These are phyloP conservation scores for Odocoileus hemionus DNA, from an alignment of 2,113 vertebrate genomes.

Conservation along the genomic window DNA sequence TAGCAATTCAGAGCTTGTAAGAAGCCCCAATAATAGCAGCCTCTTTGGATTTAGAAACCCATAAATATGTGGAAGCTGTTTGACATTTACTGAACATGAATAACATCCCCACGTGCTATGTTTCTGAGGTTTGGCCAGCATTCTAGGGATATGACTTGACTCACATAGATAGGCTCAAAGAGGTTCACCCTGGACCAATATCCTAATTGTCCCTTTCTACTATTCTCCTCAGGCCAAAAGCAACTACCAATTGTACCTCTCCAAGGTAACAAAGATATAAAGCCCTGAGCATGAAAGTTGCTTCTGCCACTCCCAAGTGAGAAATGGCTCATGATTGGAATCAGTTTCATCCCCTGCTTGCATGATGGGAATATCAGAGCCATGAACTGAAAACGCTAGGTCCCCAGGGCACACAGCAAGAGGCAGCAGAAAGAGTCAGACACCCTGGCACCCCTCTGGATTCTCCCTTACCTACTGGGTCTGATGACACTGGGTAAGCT, in stretches of 20 bases:
- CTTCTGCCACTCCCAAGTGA: not conserved
- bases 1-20: conserved; percentile 27
- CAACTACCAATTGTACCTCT: not conserved
- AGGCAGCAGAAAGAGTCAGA: not conserved
- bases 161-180: not conserved
- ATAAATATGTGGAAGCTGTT: conserved; percentile 52
- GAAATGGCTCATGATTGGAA: not conserved
- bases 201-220: conserved; percentile 11
- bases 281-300: not conserved
- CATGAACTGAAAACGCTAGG: not conserved
- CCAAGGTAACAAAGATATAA: not conserved
- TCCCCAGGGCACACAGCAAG: not conserved
- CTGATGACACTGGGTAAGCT: not conserved
- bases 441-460: not conserved
- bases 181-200: not conserved
- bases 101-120: conserved; percentile 43
- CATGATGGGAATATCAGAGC: not conserved
- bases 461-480: not conserved
- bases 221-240: not conserved
- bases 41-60: conserved; percentile 48
- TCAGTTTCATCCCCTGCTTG: not conserved
- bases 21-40: conserved; percentile 31
- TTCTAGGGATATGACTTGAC: conserved; percentile 59
- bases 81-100: conserved; percentile 65
- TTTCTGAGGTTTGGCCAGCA: conserved; percentile 49